Evolutionary conservation across 2,888 invertebrate genomes (phyloP), one percentile per base, ranked within the genome.

Genomic region (Saturnia pavonia): DNA sequence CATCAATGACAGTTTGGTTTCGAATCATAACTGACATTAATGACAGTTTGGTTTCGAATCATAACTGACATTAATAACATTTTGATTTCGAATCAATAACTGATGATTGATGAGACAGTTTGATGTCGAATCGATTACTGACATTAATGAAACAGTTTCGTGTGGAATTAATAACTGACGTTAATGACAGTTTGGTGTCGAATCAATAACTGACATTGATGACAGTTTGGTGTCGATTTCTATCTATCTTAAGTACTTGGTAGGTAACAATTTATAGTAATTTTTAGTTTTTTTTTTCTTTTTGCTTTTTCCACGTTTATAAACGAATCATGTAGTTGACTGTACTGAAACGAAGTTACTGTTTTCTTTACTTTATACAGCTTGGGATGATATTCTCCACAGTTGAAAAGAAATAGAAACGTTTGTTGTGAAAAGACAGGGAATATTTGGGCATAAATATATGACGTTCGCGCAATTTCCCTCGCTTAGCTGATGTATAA

Each of bases 301-400:
- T 69, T 69, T 67, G 60, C 67, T 69, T 84, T 86, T 84, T 84
- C 85, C 84, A 81, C 83, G 80, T 80, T 73, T 78, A 78, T 78
- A 77, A 76, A 72, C 77, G 75, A 85, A 88, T 87, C 86, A 84
- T 87, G 85, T 86, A 85, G 80, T 80, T 70, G 72, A 77, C 72
- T 77, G 78, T 70, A 70, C 70, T 34, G 66, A 54, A 70, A 80
- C 77, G 79, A 22, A 79, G 78, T 78, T 78, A 78, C 71, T 69
- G 63, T 68, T 71, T 68, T 71, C 71, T 76, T 77, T 76, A 77
- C 67, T 77, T 76, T 68, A 43, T 71, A 68, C 60, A 27, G 51
- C 48, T 27, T 65, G 40, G 51, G 68, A 25, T 68, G 63, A 19
- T 34, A 51, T 60, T 68, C 48, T 65, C 48, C 65, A 16, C 70